Evolutionary conservation across 2,113 vertebrate species (phyloP), one percentile per base, ranked within the genome.

Genomic region (Salminus brasiliensis): DNA sequence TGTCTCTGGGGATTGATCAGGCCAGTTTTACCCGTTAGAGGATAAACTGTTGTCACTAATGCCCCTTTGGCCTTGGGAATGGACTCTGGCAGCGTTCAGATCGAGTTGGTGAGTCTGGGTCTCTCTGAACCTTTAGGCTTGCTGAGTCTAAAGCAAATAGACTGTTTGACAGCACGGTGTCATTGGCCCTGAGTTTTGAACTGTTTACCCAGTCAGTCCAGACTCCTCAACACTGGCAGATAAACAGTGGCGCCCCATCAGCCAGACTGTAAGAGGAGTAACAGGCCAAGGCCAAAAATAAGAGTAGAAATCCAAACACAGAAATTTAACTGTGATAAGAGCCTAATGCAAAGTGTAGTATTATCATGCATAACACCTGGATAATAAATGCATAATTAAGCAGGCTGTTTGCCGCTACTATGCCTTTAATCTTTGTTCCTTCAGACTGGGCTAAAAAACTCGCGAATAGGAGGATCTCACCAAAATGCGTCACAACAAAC

Each of bases 31-130:
- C 69, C 67, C 52, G 55, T 67, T 41, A 18, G 39, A 53, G 65
- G 57, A 63, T 52, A 72, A 21, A 60, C 72, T 23, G n/a, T 79
- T 71, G 5, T 62, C 41, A 36, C 12, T 8, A 18, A 8, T 32
- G 32, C 60, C 60, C 53, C 69, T 47, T 53, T 57, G 75, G 76
- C 57, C 53, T 52, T 72, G 77, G 69, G 41, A 72, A 52, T 25
- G 16, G 10, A 27, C 53, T 36, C 57, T 36, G 5, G 29, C 34
- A 30, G 53, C 34, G 47, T 49, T 57, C 11, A 63, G 72, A 78
- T 30, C 36, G 41, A 69, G 36, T 59, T n/a, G 63, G 49, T 53
- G 30, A 32, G 65, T 36, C 41, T 43, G 18, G 52, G 23, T 25
- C 45, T 4, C 34, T 16, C n/a, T 32, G 59, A 29, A 32, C 59